phyloP scores from a whole-genome alignment of 2,797 vertebrate genomes.

The Silurus lanzhouensis region DNA sequence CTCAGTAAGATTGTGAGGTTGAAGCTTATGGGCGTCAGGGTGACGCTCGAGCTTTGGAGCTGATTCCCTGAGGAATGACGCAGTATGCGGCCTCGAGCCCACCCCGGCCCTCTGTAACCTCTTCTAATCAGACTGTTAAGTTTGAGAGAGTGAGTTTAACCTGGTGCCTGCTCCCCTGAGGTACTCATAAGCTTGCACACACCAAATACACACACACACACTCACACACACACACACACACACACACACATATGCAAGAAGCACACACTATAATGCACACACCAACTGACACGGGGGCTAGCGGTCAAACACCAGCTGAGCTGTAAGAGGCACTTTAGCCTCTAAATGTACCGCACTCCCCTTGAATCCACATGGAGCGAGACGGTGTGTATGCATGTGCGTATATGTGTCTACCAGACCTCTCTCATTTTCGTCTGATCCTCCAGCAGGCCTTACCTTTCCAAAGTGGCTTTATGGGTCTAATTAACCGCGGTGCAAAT shows the following conservation, averaged over 20 bases:
- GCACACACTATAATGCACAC: constrained; percentile 42
- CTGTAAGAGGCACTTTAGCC: constrained; percentile 51
- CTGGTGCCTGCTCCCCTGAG: constrained; percentile 56
- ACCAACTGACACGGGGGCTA: constrained; percentile 45
- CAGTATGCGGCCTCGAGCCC: constrained; percentile 36
- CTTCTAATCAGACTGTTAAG: constrained; percentile 60
- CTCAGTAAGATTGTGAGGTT: constrained; percentile 29
- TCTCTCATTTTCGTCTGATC: constrained; percentile 56
- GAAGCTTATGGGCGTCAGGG: constrained; percentile 40
- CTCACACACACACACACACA: constrained; percentile 36
- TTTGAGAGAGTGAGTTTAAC: constrained; percentile 69
- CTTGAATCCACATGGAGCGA: constrained; percentile 64
- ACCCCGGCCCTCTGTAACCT: constrained; percentile 44
- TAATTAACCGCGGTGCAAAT: constrained; percentile 72
- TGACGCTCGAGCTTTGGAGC: constrained; percentile 23
- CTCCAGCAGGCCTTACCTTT: constrained; percentile 70
- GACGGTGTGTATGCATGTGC: constrained; percentile 47
- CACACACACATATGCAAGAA: neutral
- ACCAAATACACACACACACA: constrained; percentile 20
- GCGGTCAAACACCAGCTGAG: constrained; percentile 56
- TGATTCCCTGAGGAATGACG: constrained; percentile 12
- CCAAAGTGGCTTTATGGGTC: constrained; percentile 69
- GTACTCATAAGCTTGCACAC: constrained; percentile 53
- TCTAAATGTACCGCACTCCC: constrained; percentile 36
- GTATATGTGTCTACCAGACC: constrained; percentile 35